A percentile compares a stretch with the other conserved stretches of the same genome.
Evolutionary conservation across 2,888 invertebrate genomes (phyloP).

Genomic region (Nymphalis polychloros): DNA sequence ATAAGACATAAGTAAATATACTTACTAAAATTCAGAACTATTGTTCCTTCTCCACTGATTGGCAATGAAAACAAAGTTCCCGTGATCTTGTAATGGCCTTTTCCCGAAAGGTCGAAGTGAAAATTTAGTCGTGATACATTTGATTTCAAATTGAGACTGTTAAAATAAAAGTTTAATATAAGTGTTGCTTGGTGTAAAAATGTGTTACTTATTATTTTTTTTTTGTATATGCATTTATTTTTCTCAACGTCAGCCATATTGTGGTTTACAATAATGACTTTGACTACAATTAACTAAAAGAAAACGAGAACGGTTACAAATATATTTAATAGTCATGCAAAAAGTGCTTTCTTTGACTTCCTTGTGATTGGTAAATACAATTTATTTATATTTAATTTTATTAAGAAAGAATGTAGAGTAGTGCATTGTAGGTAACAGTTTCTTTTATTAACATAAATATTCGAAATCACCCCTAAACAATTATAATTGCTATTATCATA

Average conservation of each 20-base stretch:
- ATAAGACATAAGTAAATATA: background rate
- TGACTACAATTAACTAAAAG: background rate
- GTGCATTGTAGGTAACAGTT: background rate
- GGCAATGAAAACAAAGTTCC: conserved; percentile 24
- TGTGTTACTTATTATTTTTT: too few relatives aligned
- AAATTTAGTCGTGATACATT: conserved; percentile 21
- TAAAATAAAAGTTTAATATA: background rate
- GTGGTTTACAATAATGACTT: too few relatives aligned
- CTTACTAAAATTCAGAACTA: conserved; percentile 19
- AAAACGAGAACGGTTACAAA: background rate
- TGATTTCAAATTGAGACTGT: conserved; percentile 23
- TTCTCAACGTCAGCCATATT: too few relatives aligned
- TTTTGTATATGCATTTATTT: too few relatives aligned
- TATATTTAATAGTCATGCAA: background rate
- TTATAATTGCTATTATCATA: too few relatives aligned
- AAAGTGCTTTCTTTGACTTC: background rate
- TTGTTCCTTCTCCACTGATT: conserved; percentile 22
- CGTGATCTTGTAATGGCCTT: conserved; percentile 14
- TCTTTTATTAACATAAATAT: too few relatives aligned
- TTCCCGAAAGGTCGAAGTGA: conserved; percentile 22
- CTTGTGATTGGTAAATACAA: too few relatives aligned
- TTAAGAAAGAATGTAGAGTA: background rate
- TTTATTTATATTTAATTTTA: too few relatives aligned
- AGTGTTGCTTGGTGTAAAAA: background rate
- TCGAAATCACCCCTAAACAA: too few relatives aligned